These are phyloP conservation scores for Quiscalus mexicanus DNA, from an alignment of 2,113 vertebrate species.

Conservation along the genomic window DNA sequence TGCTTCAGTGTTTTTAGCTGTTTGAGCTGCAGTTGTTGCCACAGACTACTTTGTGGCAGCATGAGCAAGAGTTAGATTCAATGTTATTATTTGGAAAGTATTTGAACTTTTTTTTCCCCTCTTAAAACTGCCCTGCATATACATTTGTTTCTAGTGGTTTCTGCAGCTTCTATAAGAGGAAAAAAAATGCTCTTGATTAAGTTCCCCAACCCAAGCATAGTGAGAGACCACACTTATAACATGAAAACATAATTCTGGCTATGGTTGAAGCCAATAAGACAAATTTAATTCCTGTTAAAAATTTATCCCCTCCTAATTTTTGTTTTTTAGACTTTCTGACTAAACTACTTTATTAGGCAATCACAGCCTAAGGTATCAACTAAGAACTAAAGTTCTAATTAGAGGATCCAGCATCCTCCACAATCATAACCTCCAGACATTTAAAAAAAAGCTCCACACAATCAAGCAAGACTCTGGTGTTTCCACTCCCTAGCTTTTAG, in stretches of 20 bases:
- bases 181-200: neutral
- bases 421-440: neutral
- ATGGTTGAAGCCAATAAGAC: neutral
- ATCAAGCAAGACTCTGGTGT: neutral
- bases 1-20: slow-evolving; percentile 29
- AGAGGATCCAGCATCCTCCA: neutral
- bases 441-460: neutral
- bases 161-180: neutral
- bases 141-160: neutral
- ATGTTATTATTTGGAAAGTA: neutral
- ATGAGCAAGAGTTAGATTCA: neutral
- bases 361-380: neutral
- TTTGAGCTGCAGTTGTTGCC: slow-evolving; percentile 39
- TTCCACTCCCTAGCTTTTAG: neutral
- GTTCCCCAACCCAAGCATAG: neutral
- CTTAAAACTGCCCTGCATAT: neutral
- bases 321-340: neutral
- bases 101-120: neutral
- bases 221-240: neutral
- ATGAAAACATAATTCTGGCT: neutral
- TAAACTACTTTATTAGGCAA: neutral
- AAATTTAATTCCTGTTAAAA: neutral
- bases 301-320: neutral
- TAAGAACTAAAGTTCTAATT: neutral
- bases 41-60: neutral